Base-by-base conservation (phyloP, 2,113 vertebrate genomes). In the Cervus canadensis region DNA sequence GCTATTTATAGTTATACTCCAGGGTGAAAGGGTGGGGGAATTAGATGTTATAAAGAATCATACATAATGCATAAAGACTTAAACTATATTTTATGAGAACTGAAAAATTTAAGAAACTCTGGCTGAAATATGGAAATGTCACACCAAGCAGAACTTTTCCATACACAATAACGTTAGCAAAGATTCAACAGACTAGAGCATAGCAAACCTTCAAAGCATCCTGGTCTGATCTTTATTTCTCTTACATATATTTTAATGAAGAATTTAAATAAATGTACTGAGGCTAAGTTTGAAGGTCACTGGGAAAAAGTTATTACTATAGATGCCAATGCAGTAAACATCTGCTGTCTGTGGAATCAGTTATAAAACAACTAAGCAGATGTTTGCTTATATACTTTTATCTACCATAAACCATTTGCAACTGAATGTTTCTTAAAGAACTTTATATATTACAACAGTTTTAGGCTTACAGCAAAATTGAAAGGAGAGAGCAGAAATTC, bases 101-200 rank as follows among this genome's bases (percentile, higher is more conserved):
- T 60, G 89, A 95, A 98, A 98, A 98, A 97, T 89, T 87, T 85
- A 97, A 96, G 94, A 97, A 98, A 97, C 92, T 87, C 74, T 95
- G 67, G 64, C 33, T 98, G 67, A 97, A 97, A 91, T 94, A 97
- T 76, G 45, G 87, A 97, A 98, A 97, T 96, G 87, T 54, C 30
- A 52, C 30, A 43, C 23, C 50, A 95, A 96, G 52, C 74, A 95
- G 57, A 93, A 94, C 54, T 87, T 94, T 36, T 13, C 89, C 45
- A 91, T 40, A 87, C 5, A 89, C 28, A 50, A 62, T 50, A 85
- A 74, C 25, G 3, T 93, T 89, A 57, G 43, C 81, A 67, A 97
- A 95, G 83, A 87, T 81, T 91, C 91, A 91, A 86, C n/a, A 96
- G 87, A 88, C 33, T 91, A 96, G 62, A 83, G 82, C 36, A 59